These are phyloP conservation scores for Pteronura brasiliensis DNA, from an alignment of 2,113 vertebrate species.

Conservation along the genomic window DNA sequence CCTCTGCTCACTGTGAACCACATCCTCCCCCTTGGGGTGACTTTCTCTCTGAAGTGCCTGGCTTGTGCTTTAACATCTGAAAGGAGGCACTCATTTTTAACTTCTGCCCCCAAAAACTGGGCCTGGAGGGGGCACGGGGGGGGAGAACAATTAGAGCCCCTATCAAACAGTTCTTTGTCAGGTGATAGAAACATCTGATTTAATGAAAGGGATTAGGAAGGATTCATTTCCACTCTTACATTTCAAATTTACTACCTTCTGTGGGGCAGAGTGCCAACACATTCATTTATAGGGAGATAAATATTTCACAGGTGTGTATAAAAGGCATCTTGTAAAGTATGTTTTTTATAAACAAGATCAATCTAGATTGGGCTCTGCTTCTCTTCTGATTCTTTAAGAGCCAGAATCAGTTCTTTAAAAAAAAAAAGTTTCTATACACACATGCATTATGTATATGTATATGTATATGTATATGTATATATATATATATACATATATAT, in stretches of 20 bases:
- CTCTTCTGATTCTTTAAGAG: background rate
- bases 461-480: background rate
- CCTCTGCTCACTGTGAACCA: background rate
- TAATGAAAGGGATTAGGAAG: constrained; percentile 9
- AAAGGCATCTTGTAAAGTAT: background rate
- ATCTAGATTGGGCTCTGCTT: background rate
- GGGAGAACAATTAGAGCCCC: background rate
- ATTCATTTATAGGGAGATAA: background rate
- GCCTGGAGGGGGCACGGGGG: too few relatives aligned
- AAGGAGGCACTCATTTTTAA: background rate
- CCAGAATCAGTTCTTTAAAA: background rate
- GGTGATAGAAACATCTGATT: background rate
- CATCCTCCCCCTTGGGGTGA: background rate
- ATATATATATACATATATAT: background rate
- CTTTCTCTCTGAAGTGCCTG: background rate
- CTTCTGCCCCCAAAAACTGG: background rate
- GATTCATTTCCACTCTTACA: background rate
- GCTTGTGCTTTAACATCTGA: background rate
- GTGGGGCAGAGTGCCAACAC: background rate
- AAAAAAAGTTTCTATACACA: background rate
- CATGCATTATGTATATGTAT: background rate
- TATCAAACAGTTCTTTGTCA: background rate
- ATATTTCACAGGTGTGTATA: background rate
- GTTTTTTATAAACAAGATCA: constrained; percentile 6
- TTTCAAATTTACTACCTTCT: constrained; percentile 7